Evolutionary conservation across 2,888 invertebrate genomes (phyloP).

Genomic region (Stomorhina lunata): DNA sequence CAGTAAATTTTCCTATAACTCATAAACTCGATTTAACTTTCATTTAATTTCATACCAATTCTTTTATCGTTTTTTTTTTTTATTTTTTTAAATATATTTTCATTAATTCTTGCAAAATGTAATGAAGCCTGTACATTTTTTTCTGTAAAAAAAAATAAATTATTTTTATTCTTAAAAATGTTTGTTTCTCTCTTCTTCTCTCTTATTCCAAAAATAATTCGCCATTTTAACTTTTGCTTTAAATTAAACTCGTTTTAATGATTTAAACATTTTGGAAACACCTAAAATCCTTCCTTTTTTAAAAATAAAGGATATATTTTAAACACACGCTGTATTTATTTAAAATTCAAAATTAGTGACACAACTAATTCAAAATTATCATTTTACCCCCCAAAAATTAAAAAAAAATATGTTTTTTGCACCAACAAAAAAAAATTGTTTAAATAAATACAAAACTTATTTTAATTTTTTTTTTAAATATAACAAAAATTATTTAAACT

Average conservation of each 20-base stretch:
- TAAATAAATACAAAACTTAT: slow-evolving; percentile 14
- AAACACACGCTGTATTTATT: slow-evolving; percentile 57
- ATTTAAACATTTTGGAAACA: not conserved
- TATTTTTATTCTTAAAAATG: slow-evolving; percentile 44
- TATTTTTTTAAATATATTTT: slow-evolving; percentile 69
- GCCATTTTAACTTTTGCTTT: slow-evolving; percentile 60
- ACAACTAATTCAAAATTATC: slow-evolving; percentile 44
- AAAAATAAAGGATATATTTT: slow-evolving; percentile 16
- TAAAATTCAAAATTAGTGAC: slow-evolving; percentile 36
- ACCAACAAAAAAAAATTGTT: slow-evolving; percentile 34
- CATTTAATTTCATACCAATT: slow-evolving; percentile 1
- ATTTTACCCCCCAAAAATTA: not conserved
- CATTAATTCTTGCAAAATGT: slow-evolving; percentile 62
- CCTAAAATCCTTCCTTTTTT: not conserved
- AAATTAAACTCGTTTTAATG: slow-evolving; percentile 22
- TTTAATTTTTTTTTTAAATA: slow-evolving; percentile 30
- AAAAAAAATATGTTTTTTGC: slow-evolving; percentile 39
- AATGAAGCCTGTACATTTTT: slow-evolving; percentile 58
- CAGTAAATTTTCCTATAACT: not conserved
- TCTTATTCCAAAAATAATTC: slow-evolving; percentile 46
- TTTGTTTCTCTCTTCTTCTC: slow-evolving; percentile 24
- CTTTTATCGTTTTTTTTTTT: slow-evolving; percentile 5
- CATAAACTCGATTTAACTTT: not conserved
- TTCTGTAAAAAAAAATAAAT: too few relatives aligned
- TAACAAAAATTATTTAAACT: slow-evolving; percentile 26